Evolutionary conservation across 2,888 invertebrate genomes (phyloP), one percentile per base, ranked within the genome.

Genomic region (Conus canariensis): DNA sequence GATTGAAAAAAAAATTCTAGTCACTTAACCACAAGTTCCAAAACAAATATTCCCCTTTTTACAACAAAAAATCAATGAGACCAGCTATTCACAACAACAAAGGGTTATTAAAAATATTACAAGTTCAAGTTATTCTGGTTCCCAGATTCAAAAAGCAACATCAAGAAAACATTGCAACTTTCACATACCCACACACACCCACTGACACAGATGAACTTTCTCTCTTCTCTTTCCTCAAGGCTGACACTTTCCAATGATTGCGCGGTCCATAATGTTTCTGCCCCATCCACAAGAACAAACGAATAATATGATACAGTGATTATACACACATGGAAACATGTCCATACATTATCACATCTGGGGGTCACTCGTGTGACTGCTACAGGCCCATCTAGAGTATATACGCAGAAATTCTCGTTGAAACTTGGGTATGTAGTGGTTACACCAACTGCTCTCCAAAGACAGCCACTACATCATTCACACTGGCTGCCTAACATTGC

Each of bases 321-420:
- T 70, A 70, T 70, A 22, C 19, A 60, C 74, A 87, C 59, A 70
- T 9, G 56, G n/a, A 70, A 58, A 87, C 74, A 60, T 64, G 64
- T 64, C 45, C 64, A 87, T n/a, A 87, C 16, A 87, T 74, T 77
- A 88, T 88, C 88, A 88, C 88, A 88, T 58, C 59, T 16, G 30
- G 45, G 70, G 56, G 74, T 74, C 60, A 88, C 88, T 30, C 56
- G 3, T 22, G 82, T 82, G 74, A 74, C 88, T n/a, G 56, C 77
- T 74, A 88, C 88, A 88, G 60, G 16, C 88, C 77, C 56, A 6
- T 87, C 87, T 74, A 88, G 88, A 88, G 88, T 88, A 88, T 88
- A 58, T 88, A 88, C 25, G 74, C 88, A 77, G 82, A 88, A 88
- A 88, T 88, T 88, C 88, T 88, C 88, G 88, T 88, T 88, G 88